A percentile compares a stretch with the other conserved stretches of the same genome.
These are phyloP conservation scores for Narcine bancroftii DNA, from an alignment of 2,113 vertebrate species.

Conservation along the genomic window DNA sequence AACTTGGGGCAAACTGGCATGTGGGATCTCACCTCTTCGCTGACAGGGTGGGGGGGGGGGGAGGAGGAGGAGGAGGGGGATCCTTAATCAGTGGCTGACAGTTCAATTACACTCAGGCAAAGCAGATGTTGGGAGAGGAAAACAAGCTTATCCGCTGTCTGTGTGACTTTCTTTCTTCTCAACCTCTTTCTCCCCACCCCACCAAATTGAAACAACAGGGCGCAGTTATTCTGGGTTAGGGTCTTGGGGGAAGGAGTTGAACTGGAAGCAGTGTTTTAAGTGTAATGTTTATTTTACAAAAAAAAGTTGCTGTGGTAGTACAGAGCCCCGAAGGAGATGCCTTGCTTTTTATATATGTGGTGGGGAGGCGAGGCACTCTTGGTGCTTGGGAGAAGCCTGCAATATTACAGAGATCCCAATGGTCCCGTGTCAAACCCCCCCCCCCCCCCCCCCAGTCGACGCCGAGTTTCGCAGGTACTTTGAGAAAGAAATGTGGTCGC, in stretches of 20 bases:
- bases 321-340: too few relatives aligned
- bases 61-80: too few relatives aligned
- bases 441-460: not conserved
- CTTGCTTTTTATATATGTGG: too few relatives aligned
- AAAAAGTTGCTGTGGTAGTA: not conserved
- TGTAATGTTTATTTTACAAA: too few relatives aligned
- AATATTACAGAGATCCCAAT: not conserved
- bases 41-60: too few relatives aligned
- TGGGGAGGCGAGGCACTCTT: not conserved
- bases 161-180: not conserved
- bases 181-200: not conserved
- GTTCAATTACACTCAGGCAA: not conserved
- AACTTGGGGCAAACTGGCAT: not conserved
- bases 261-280: not conserved
- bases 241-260: not conserved
- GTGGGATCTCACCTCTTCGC: not conserved
- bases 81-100: not conserved
- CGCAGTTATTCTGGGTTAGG: not conserved
- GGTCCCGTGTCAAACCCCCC: not conserved
- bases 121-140: not conserved
- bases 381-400: not conserved
- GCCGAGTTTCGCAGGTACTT: not conserved
- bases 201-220: not conserved
- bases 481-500: not conserved
- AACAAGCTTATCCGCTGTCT: not conserved